A percentile compares a stretch with the other conserved stretches of the same genome.
These are phyloP conservation scores for Anagyrus pseudococci DNA, from an alignment of 2,888 invertebrate species.

Conservation along the genomic window DNA sequence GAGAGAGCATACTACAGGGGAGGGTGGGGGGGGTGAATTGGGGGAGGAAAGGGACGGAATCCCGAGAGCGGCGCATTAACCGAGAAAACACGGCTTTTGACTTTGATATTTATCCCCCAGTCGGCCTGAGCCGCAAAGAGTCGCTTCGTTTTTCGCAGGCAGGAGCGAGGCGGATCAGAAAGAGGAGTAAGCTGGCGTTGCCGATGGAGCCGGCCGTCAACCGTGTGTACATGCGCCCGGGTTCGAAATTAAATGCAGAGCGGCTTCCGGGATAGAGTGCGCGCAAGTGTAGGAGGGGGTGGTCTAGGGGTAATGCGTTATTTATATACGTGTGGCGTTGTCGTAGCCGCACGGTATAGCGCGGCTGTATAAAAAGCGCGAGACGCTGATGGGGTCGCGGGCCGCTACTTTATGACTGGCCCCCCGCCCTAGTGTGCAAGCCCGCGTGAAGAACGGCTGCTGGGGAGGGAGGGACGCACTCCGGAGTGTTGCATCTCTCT, in stretches of 20 bases:
- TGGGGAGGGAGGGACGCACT: too few relatives aligned
- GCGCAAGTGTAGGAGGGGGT: conserved; percentile 15
- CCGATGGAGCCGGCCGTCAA: too few relatives aligned
- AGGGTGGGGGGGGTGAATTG: not conserved
- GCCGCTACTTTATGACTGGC: too few relatives aligned
- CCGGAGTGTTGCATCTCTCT: too few relatives aligned
- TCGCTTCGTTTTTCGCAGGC: conserved; percentile 30
- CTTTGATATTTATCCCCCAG: conserved; percentile 40
- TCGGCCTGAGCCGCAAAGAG: conserved; percentile 10
- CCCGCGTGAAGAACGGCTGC: too few relatives aligned
- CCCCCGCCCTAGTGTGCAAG: too few relatives aligned
- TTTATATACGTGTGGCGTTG: conserved; percentile 16
- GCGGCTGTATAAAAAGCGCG: not conserved
- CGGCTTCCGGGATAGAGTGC: too few relatives aligned
- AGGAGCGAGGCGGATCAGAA: not conserved
- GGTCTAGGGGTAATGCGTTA: conserved; percentile 14
- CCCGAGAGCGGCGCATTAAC: not conserved
- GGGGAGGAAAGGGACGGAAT: not conserved
- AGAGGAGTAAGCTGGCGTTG: not conserved
- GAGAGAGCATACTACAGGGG: not conserved
- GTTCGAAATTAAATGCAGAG: conserved; percentile 5
- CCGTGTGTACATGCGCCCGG: not conserved
- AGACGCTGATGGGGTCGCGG: not conserved
- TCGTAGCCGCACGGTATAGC: not conserved
- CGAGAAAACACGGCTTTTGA: conserved; percentile 44